Percentiles rank a stretch among this genome's conserved stretches.
Conservation (phyloP, 2,113 vertebrate genomes). For the Emydura subglobosa region DNA sequence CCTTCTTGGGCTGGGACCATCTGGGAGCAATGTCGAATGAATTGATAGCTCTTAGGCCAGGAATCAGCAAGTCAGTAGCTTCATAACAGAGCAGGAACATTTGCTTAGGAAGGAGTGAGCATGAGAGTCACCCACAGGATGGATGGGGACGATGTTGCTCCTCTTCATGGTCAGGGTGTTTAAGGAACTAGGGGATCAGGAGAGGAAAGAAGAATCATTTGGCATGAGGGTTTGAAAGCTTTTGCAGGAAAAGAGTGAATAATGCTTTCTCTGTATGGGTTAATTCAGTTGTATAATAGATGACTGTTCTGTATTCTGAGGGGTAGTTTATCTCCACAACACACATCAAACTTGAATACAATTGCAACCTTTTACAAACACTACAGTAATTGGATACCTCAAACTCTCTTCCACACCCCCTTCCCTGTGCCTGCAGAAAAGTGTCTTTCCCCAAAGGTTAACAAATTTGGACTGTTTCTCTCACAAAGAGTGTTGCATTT, state of each 20-base stretch:
- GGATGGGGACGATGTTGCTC: no score
- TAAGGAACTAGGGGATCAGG: background rate
- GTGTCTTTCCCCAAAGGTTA: background rate
- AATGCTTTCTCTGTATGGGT: background rate
- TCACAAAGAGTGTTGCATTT: background rate
- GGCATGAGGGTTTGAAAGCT: fast-evolving
- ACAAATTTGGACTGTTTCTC: background rate
- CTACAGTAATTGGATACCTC: background rate
- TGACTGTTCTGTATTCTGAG: background rate
- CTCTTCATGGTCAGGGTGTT: background rate
- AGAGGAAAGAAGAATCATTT: background rate
- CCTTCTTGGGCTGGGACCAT: no score
- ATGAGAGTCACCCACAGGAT: no score
- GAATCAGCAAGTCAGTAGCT: no score
- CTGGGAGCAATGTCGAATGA: no score
- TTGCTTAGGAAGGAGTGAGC: no score
- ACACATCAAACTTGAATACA: background rate
- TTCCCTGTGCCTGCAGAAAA: background rate
- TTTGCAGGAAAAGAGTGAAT: background rate
- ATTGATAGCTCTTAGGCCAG: no score
- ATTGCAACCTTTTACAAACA: background rate
- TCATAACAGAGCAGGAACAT: no score
- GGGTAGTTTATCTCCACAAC: background rate
- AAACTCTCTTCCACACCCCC: background rate
- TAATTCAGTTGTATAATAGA: no score